A percentile compares a stretch with the other conserved stretches of the same genome.
phyloP scores from a whole-genome alignment of 1,140 invertebrate genomes.

The Brachionus asplanchnoidis region DNA sequence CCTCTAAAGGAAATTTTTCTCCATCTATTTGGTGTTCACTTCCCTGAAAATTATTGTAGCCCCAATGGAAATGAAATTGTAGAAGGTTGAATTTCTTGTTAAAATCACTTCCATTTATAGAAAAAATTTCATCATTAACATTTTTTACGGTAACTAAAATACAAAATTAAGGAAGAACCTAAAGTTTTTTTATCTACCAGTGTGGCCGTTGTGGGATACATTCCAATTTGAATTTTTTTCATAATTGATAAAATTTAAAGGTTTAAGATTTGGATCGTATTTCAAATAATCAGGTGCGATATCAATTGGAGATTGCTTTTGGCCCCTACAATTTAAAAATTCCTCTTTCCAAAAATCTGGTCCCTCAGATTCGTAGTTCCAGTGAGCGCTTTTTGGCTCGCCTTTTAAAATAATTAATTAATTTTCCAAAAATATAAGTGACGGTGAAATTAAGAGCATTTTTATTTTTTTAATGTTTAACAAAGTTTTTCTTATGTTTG shows the following conservation, averaged over 20 bases:
- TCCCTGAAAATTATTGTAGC: slow-evolving; percentile 40
- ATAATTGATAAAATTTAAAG: slow-evolving; percentile 45
- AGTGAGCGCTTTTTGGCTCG: not conserved
- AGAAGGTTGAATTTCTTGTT: not conserved
- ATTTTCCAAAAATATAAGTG: not conserved
- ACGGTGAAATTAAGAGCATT: too few relatives aligned
- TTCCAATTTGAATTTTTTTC: slow-evolving; percentile 42
- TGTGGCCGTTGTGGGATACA: slow-evolving; percentile 46
- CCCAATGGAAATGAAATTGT: slow-evolving; percentile 42
- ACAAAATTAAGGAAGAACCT: not conserved
- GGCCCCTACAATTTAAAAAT: slow-evolving; percentile 43
- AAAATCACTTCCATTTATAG: slow-evolving; percentile 16
- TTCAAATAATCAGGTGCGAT: slow-evolving; percentile 43
- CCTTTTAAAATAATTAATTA: not conserved
- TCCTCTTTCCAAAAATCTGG: slow-evolving; percentile 46
- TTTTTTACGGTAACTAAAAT: not conserved
- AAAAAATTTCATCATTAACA: not conserved
- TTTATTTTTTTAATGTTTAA: too few relatives aligned
- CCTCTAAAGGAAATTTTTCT: slow-evolving; percentile 39
- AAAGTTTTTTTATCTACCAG: slow-evolving; percentile 19
- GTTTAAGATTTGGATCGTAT: slow-evolving; percentile 44
- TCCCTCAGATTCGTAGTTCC: slow-evolving; percentile 43
- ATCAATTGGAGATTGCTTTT: slow-evolving; percentile 40
- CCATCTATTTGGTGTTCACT: slow-evolving; percentile 14
- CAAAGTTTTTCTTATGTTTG: too few relatives aligned